Percentiles rank a stretch among this genome's conserved stretches.
These are phyloP conservation scores for Agonum fuliginosum DNA, from an alignment of 2,888 invertebrate genomes.

Conservation along the genomic window DNA sequence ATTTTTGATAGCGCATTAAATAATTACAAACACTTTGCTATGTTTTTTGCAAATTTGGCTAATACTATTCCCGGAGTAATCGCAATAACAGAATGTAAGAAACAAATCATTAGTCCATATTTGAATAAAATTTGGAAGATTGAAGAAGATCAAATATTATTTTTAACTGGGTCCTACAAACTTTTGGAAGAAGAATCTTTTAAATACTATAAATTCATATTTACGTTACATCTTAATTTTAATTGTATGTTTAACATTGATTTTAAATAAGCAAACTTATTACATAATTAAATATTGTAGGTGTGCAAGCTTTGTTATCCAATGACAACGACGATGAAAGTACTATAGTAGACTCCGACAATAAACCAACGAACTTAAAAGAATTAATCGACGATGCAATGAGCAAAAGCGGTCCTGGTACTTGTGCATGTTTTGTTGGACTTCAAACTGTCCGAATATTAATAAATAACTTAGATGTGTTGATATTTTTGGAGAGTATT, in stretches of 20 bases:
- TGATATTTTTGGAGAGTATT: conserved; percentile 62
- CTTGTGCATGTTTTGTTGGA: conserved; percentile 61
- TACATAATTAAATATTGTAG: background rate
- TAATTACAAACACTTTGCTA: conserved; percentile 10
- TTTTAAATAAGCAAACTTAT: background rate
- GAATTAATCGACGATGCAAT: conserved; percentile 63
- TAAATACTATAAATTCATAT: conserved; percentile 54
- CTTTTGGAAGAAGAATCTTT: conserved; percentile 37
- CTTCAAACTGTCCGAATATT: conserved; percentile 63
- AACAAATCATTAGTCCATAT: conserved; percentile 58
- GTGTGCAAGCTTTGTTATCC: conserved; percentile 32
- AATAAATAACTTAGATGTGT: conserved; percentile 63
- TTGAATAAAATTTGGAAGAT: conserved; percentile 60
- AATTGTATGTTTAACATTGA: conserved; percentile 39
- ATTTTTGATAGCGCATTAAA: conserved; percentile 4
- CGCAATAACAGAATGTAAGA: conserved; percentile 46
- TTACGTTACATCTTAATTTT: conserved; percentile 43
- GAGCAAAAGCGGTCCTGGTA: conserved; percentile 54
- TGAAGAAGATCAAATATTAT: conserved; percentile 55
- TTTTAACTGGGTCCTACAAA: conserved; percentile 48
- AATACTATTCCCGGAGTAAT: conserved; percentile 15
- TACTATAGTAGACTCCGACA: conserved; percentile 53
- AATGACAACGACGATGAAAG: conserved; percentile 46
- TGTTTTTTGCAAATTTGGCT: conserved; percentile 33
- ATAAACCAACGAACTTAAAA: conserved; percentile 59